Evolutionary conservation across 2,888 invertebrate species (phyloP), one percentile per base, ranked within the genome.

Genomic region (Rambutsinella grinnellia): DNA sequence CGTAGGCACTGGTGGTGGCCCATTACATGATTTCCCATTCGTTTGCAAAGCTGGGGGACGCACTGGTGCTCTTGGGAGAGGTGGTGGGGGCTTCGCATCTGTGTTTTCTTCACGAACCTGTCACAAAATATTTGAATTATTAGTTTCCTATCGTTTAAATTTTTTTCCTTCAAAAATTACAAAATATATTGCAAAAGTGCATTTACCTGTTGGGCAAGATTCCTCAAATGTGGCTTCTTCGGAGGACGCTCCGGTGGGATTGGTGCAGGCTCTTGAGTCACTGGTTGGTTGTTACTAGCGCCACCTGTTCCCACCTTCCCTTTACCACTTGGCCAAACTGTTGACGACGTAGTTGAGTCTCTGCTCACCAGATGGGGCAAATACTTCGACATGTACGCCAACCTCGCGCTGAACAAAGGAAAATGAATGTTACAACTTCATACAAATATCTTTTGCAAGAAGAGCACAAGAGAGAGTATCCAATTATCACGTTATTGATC

Each of bases 161-260:
- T 36, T 13, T 36, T 36, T 36, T 36, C 13, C 36, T 36, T 36
- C 5, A 36, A 36, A 36, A 36, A 5, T 36, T 36, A 36, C n/a
- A n/a, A n/a, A 36, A 36, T 36, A 8, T 36, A 36, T 36, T 36
- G n/a, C n/a, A n/a, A n/a, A n/a, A n/a, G n/a, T n/a, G n/a, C n/a
- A n/a, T 23, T 56, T 78, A 82, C 83, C 81, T 83, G 83, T 69
- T 83, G 83, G 51, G 83, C 77, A 51, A 82, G 70, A 67, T 79
- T 87, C 82, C 91, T 85, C 75, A 92, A 87, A 84, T 91, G 90
- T 2, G 93, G 92, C 86, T 93, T 93, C 86, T 93, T 93, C 2
- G 93, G 93, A 13, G 93, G 93, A 80, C 93, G 87, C 82, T 92
- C 93, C 0, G 93, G 86, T 24, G 86, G 86, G 46, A 80, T 76